A percentile compares a stretch with the other conserved stretches of the same genome.
Evolutionary conservation across 2,113 vertebrate genomes (phyloP).

Genomic region (Oreocharis arfaki): DNA sequence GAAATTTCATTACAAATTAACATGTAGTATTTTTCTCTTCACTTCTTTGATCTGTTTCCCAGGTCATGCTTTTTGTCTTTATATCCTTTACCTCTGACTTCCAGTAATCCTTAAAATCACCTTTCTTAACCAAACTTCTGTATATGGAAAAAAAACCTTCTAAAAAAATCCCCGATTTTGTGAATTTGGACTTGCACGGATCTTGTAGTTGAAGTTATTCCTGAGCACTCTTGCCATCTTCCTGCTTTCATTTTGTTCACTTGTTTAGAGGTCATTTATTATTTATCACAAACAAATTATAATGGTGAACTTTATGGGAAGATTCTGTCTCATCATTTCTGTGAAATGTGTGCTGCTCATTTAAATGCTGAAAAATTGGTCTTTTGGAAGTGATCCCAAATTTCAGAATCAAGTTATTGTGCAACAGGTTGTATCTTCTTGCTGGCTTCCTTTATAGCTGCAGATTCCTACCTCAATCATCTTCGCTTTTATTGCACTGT

Average conservation of each 20-base stretch:
- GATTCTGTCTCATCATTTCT: background rate
- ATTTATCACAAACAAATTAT: background rate
- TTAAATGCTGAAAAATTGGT: background rate
- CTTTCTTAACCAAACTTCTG: background rate
- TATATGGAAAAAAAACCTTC: background rate
- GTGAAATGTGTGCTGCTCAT: background rate
- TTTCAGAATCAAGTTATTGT: background rate
- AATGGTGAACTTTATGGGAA: background rate
- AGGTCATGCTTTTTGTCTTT: background rate
- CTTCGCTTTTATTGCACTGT: background rate
- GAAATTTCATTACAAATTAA: slow-evolving; percentile 7
- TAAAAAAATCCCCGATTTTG: background rate
- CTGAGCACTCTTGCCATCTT: background rate
- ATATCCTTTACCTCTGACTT: background rate
- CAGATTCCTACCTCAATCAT: background rate
- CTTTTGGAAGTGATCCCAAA: slow-evolving; percentile 8
- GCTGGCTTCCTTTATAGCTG: background rate
- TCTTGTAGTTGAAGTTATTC: background rate
- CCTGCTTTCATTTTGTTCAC: background rate
- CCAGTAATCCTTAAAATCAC: background rate
- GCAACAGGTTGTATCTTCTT: background rate
- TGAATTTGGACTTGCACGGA: background rate
- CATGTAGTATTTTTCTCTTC: background rate
- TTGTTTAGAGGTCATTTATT: slow-evolving; percentile 4
- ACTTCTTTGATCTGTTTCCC: background rate